A percentile compares a stretch with the other conserved stretches of the same genome.
Evolutionary conservation across 2,888 invertebrate genomes (phyloP).

Genomic region (Bhutanitis thaidina): DNA sequence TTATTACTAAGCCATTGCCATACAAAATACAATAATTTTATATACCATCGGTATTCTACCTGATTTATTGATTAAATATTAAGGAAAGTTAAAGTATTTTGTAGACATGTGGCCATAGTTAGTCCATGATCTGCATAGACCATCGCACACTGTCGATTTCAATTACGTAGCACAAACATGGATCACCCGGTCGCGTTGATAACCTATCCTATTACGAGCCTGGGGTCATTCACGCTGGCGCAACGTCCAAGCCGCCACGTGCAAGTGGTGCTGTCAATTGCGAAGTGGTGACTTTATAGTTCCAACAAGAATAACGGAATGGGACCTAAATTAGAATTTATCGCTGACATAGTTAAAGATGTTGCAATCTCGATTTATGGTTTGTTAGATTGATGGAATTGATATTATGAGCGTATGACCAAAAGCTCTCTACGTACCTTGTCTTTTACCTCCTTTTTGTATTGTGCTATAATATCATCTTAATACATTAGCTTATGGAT

Average conservation of each 20-base stretch:
- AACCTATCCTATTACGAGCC: slow-evolving; percentile 36
- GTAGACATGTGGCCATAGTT: neutral
- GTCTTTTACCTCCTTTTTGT: too few species aligned
- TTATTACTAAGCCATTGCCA: too few species aligned
- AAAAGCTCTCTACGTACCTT: too few species aligned
- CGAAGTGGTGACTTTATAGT: slow-evolving; percentile 6
- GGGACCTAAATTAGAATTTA: slow-evolving; percentile 14
- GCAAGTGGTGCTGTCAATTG: slow-evolving; percentile 9
- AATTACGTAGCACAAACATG: slow-evolving; percentile 39
- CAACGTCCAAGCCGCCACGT: slow-evolving; percentile 9
- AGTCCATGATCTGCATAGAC: slow-evolving; percentile 41
- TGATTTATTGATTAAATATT: neutral
- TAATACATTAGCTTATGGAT: too few species aligned
- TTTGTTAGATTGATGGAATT: neutral
- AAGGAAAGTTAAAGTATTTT: neutral
- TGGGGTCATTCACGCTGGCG: slow-evolving; percentile 6
- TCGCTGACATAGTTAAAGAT: slow-evolving; percentile 12
- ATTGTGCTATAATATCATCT: too few species aligned
- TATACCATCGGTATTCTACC: neutral
- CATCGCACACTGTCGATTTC: slow-evolving; percentile 57
- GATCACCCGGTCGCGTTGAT: slow-evolving; percentile 56
- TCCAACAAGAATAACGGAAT: slow-evolving; percentile 5
- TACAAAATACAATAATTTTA: too few species aligned
- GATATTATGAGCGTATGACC: neutral
- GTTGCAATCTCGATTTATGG: slow-evolving; percentile 2